Evolutionary conservation across 2,797 vertebrate genomes (phyloP).

Genomic region (Pterois miles): DNA sequence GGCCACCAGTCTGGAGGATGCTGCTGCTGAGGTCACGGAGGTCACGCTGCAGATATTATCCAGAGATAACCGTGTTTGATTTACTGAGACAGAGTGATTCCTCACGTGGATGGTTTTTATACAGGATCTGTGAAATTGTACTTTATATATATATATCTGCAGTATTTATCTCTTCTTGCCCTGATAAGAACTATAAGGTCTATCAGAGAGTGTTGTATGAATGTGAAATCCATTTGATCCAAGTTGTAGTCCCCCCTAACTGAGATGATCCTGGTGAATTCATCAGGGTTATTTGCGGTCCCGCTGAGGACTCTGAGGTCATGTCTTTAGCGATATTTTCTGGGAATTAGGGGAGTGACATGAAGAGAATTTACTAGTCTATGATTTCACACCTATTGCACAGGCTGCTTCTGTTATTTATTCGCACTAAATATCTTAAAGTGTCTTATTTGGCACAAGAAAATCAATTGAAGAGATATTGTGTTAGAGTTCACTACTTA

Average conservation of each 20-base stretch:
- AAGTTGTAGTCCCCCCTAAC: background rate
- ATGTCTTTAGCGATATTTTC: background rate
- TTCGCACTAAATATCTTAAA: background rate
- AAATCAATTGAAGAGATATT: background rate
- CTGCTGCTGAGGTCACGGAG: conserved; percentile 8
- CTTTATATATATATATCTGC: background rate
- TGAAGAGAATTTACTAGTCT: background rate
- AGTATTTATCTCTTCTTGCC: background rate
- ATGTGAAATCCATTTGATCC: background rate
- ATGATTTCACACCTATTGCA: too few species aligned
- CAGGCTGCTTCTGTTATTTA: background rate
- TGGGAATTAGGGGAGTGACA: background rate
- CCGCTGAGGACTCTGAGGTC: background rate
- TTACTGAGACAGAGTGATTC: background rate
- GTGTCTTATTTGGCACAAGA: background rate
- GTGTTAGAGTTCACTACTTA: background rate
- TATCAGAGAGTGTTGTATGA: background rate
- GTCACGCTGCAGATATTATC: conserved; percentile 30
- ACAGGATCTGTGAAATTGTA: background rate
- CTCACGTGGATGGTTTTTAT: background rate
- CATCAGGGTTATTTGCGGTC: background rate
- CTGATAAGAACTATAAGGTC: background rate
- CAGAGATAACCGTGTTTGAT: conserved; percentile 5
- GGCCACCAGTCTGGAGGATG: conserved; percentile 9
- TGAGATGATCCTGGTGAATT: background rate